Evolutionary conservation across 2,113 vertebrate genomes (phyloP).

Genomic region (Nycticryphes semicollaris): DNA sequence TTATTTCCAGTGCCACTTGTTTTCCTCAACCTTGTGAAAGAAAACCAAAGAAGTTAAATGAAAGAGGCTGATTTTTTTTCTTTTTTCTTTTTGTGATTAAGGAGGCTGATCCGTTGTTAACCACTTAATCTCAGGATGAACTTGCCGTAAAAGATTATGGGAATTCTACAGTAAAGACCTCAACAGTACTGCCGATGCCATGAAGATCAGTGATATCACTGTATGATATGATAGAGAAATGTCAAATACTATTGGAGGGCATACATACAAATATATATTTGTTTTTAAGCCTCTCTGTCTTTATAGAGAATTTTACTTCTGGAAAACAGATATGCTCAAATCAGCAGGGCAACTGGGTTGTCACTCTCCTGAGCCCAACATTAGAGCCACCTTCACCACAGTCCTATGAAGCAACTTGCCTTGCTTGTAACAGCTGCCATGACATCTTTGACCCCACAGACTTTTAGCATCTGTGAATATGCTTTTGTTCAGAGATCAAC

Average conservation of each 20-base stretch:
- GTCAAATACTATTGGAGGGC: not conserved
- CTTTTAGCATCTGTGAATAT: not conserved
- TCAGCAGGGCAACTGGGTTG: not conserved
- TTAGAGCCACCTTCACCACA: not conserved
- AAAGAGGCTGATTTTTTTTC: not conserved
- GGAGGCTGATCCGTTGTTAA: not conserved
- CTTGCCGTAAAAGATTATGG: not conserved
- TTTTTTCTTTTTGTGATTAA: not conserved
- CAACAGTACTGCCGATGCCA: not conserved
- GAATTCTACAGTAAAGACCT: not conserved
- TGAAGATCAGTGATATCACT: not conserved
- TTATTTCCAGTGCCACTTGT: not conserved
- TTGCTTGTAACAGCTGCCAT: not conserved
- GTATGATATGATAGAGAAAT: not conserved
- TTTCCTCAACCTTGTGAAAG: not conserved
- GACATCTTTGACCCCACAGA: not conserved
- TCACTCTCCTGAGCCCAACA: not conserved
- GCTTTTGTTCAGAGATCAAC: not conserved
- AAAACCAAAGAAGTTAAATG: not conserved
- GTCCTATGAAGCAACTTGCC: not conserved
- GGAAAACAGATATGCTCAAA: not conserved
- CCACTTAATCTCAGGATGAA: not conserved
- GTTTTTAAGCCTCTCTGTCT: not conserved
- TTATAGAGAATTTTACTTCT: not conserved
- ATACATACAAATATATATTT: not conserved